Evolutionary conservation across 2,888 invertebrate species (phyloP), one percentile per base, ranked within the genome.

Genomic region (Trichogramma evanescens): DNA sequence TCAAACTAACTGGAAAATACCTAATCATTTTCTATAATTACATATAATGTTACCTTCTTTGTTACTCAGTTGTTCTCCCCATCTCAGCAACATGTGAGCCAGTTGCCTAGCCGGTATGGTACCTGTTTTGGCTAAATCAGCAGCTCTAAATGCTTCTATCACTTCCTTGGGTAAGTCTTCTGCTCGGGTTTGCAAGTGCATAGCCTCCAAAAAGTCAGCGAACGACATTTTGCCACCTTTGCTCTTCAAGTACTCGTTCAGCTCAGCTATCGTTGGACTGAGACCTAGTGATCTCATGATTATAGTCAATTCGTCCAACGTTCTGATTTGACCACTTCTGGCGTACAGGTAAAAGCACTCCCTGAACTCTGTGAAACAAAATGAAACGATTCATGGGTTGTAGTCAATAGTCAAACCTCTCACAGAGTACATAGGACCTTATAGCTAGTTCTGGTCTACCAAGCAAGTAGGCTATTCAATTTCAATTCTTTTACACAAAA

Each of bases 281-380:
- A 95, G 86, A 0, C 95, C 95, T 6, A 97, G 80, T 0, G 96
- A 96, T 65, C 96, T 80, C 95, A 96, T 97, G 43, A 96, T 93
- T 1, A 93, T 88, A 0, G 93, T 93, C 61, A 97, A 80, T 76
- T 96, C 95, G 73, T 95, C 94, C 66, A 95, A 79, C 0, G 89
- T 90, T 13, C 88, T 88, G 56, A 97, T 95, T 76, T 91, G 89
- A 0, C 94, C 95, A 44, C 89, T 90, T 52, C 93, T 82, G 0
- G 95, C 95, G 76, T 95, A 95, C 58, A 97, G 82, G 77, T 94
- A 95, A 81, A 96, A 97, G 73, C 96, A 97, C 81, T 97, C 96
- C 72, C 95, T 87, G 78, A 95, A 96, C 79, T 95, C 95, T 95
- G 79, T 2, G 2, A 26, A 45, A 56, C 26, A 44, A n/a, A 49